Percentiles rank a stretch among this genome's conserved stretches.
Evolutionary conservation across 2,888 invertebrate species (phyloP).

Genomic region (Nemurella pictetii): DNA sequence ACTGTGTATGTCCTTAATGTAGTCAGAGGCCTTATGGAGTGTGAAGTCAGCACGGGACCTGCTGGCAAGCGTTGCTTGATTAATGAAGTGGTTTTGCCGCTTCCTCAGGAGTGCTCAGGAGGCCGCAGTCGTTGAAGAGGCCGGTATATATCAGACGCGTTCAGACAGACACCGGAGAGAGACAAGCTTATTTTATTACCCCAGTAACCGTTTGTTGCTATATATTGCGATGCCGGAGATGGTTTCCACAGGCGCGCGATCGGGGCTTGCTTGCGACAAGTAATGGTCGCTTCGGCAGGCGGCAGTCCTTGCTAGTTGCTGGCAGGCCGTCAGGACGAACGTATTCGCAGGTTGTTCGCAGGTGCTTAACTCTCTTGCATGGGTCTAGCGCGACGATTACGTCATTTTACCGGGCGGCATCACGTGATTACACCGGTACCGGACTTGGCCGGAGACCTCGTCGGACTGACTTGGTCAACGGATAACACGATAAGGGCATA

Average conservation of each 20-base stretch:
- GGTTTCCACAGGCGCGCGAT: neutral
- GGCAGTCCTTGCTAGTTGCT: no score
- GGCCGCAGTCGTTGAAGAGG: neutral
- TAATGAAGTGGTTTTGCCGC: conserved; percentile 21
- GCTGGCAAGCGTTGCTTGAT: conserved; percentile 1
- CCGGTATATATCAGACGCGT: neutral
- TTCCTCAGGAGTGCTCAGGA: conserved; percentile 25
- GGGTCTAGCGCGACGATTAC: neutral
- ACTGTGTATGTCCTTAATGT: neutral
- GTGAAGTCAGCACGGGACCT: conserved; percentile 3
- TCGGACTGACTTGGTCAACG: neutral
- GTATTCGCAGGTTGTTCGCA: no score
- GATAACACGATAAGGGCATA: neutral
- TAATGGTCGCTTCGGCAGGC: neutral
- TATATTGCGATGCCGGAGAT: neutral
- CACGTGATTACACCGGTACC: neutral
- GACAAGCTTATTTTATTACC: conserved; percentile 21
- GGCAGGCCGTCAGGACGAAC: no score
- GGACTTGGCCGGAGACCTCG: neutral
- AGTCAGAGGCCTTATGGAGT: conserved; percentile 3
- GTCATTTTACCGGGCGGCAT: neutral
- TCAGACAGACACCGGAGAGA: neutral
- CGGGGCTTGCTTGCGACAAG: neutral
- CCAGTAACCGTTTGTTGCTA: conserved; percentile 10
- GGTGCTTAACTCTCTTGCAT: neutral